Percentiles rank a stretch among this genome's conserved stretches.
These are phyloP conservation scores for Bothrops jararaca DNA, from an alignment of 2,113 vertebrate genomes.

Conservation along the genomic window DNA sequence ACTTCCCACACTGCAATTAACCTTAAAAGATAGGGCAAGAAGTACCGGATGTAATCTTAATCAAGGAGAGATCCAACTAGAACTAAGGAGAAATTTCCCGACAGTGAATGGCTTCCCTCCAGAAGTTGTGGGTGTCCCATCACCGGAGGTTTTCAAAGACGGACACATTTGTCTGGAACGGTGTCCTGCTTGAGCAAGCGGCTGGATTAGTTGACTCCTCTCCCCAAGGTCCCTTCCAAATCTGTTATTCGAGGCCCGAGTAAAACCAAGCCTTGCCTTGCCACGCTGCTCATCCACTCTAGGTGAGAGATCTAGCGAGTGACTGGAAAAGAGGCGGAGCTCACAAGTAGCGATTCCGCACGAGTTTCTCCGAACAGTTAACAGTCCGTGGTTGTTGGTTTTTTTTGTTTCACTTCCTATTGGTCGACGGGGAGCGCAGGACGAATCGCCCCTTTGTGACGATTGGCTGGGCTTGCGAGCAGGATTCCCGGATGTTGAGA, in stretches of 20 bases:
- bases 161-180: background rate
- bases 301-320: background rate
- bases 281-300: background rate
- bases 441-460: constrained; percentile 30
- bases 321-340: constrained; percentile 9
- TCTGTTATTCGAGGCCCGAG: background rate
- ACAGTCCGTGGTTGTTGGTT: background rate
- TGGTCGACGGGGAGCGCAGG: constrained; percentile 52
- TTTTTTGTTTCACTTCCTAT: constrained; percentile 23
- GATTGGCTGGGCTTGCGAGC: constrained; percentile 56
- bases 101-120: background rate
- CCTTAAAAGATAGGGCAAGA: background rate
- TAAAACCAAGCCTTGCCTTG: background rate
- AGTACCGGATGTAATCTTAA: background rate
- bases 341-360: accelerated
- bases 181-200: background rate
- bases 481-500: constrained; percentile 71
- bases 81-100: background rate
- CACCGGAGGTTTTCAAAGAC: background rate
- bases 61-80: background rate
- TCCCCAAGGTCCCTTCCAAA: background rate
- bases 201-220: background rate
- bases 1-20: too few relatives aligned
- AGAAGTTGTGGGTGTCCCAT: background rate
- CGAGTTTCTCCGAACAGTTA: constrained; percentile 6